Conservation (phyloP, 2,797 vertebrate genomes). For the Pangasius larnaudii region DNA sequence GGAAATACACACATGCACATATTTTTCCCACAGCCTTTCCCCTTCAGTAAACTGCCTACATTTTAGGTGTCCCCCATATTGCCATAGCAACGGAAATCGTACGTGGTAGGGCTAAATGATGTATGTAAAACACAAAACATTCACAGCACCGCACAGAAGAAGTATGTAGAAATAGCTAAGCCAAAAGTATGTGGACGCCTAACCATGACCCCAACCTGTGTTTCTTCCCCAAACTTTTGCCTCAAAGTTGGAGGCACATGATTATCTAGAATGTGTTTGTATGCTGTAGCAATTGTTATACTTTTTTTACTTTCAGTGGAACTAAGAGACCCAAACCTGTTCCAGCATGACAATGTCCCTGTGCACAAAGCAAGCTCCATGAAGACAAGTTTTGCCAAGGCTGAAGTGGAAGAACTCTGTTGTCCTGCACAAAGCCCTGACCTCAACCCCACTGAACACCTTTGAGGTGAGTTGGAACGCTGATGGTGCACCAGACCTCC, state of each 20-base stretch:
- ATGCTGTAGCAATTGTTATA: not conserved
- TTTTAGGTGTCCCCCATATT: not conserved
- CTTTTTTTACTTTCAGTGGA: not conserved
- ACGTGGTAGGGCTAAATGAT: not conserved
- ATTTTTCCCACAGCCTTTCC: not conserved
- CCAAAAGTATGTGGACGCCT: not conserved
- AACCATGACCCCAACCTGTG: not conserved
- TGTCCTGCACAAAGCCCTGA: not conserved
- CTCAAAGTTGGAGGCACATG: not conserved
- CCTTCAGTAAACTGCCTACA: not conserved
- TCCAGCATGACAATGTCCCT: no score
- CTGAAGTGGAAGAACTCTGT: not conserved
- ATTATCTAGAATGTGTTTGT: not conserved
- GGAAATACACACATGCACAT: not conserved
- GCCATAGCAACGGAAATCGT: not conserved
- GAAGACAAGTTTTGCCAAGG: not conserved
- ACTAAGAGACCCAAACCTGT: not conserved
- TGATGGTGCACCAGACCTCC: not conserved
- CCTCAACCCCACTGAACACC: not conserved
- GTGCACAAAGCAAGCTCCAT: not conserved
- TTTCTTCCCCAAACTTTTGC: not conserved
- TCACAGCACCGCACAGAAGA: not conserved
- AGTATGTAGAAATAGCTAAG: no score
- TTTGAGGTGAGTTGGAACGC: not conserved
- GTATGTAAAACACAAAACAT: not conserved